Evolutionary conservation across 2,113 vertebrate genomes (phyloP), one percentile per base, ranked within the genome.

Genomic region (Nothoprocta perdicaria): DNA sequence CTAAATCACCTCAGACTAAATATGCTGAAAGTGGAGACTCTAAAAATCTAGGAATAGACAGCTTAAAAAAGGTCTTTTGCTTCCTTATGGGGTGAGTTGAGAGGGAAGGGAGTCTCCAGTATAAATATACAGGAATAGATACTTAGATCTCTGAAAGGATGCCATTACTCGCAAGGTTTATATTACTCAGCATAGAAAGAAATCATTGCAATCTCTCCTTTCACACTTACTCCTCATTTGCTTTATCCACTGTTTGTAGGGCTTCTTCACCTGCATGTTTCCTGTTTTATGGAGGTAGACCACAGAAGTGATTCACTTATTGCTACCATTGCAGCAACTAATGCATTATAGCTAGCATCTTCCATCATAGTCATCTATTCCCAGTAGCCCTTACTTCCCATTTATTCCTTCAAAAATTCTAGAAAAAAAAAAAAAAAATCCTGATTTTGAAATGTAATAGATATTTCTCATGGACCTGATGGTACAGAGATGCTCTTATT

Each of bases 121-220:
- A 38, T 6, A n/a, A 5, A n/a, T 55, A 66, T 76, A 80, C n/a
- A 61, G 80, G 53, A 31, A 43, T 0, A 1, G 15, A 61, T 46
- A 46, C 26, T 65, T 24, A 12, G 27, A 57, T 80, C 46, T 66
- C 35, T 69, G 12, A 38, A 80, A 80, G 4, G 19, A 26, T 12
- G 8, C 2, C 8, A 45, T n/a, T 82, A 12, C 4, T 12, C 80
- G 3, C 12, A n/a, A 80, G 6, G 26, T n/a, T 38, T 50, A 2
- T 41, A 8, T 0, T 10, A 41, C 6, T 86, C 10, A 45, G 50
- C 14, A 55, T 0, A n/a, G 21, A 55, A 80, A 2, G 26, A 55
- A 78, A 1, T 6, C 0, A 53, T 69, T 80, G 66, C 31, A 12
- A 10, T 45, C 12, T 40, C 4, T 5, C 2, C 2, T 5, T 84